Base-by-base conservation (phyloP, 2,888 invertebrate species). In the Oscheius sp. region DNA sequence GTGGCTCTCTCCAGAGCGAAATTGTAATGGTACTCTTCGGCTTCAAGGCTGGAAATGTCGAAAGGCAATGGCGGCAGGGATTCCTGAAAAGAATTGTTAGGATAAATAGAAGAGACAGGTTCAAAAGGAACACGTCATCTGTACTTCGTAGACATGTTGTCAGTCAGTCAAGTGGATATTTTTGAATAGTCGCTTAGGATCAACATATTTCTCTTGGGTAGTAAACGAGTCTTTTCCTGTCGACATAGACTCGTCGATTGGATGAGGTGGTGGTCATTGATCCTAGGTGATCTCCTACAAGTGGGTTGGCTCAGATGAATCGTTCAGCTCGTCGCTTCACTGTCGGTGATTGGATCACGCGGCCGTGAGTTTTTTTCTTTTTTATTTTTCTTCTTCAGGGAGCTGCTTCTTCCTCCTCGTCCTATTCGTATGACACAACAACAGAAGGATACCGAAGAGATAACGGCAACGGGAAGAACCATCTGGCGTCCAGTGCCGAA, bases 1-100 rank as follows among this genome's bases (percentile, higher is more conserved):
- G 64, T 64, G 41, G 66, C 56, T 20, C 57, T n/a, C 32, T 66
- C 66, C 12, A 57, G 56, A 9, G 66, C 45, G 22, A 66, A 66
- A 32, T 57, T 66, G 33, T 66, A 66, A 45, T 30, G 30, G 56
- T 56, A 66, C 4, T 66, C 66, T 24, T 66, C 66, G 2, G 66
- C 30, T 3, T 66, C 54, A 8, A 66, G 36, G 5, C 66, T 56
- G 45, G 30, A 28, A 20, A 66, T 32, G 47, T 66, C 66, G 66
- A 66, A 66, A 2, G 30, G 45, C 12, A 66, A 24, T 12, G 24
- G 12, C 22, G 47, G 47, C 47, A 47, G 54, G 2, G n/a, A 17
- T 1, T 54, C 54, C 54, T 32, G 54, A 54, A 54, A 54, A 9
- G 36, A 14, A 41, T 41, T 6, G 2, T 12, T 41, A 2, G 14